These are phyloP conservation scores for Leptodirus hochenwartii DNA, from an alignment of 2,888 invertebrate species.

Conservation along the genomic window DNA sequence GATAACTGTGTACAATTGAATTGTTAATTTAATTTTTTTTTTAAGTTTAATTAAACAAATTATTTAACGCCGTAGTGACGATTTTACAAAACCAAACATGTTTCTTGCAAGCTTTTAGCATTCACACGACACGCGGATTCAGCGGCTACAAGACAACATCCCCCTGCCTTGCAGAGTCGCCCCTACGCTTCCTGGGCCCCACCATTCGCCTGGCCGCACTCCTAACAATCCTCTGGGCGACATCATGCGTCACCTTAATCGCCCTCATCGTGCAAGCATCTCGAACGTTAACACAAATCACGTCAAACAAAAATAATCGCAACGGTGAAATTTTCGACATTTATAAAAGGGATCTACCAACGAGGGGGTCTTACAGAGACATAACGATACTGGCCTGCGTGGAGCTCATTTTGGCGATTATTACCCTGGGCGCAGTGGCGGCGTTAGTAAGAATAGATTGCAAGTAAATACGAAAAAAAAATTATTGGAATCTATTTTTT, in stretches of 20 bases:
- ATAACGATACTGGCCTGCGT: slow-evolving; percentile 31
- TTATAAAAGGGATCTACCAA: slow-evolving; percentile 6
- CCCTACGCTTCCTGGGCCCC: slow-evolving; percentile 23
- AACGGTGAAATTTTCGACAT: slow-evolving; percentile 9
- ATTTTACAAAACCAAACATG: too few species aligned
- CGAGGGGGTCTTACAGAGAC: too few species aligned
- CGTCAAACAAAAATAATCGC: slow-evolving; percentile 4
- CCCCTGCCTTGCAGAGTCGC: slow-evolving; percentile 20
- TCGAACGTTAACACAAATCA: slow-evolving; percentile 25
- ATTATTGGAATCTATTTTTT: too few species aligned
- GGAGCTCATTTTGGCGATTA: slow-evolving; percentile 30
- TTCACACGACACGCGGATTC: slow-evolving; percentile 36
- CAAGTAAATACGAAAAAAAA: too few species aligned
- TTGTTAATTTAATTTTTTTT: too few species aligned
- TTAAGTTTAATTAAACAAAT: too few species aligned
- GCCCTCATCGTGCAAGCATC: slow-evolving; percentile 36
- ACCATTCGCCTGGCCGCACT: slow-evolving; percentile 22
- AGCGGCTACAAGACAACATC: slow-evolving; percentile 25
- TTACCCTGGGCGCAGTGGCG: slow-evolving; percentile 33
- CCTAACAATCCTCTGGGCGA: slow-evolving; percentile 32
- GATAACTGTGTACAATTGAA: too few species aligned
- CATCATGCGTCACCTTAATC: slow-evolving; percentile 33
- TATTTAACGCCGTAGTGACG: too few species aligned
- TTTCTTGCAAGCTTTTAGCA: slow-evolving; percentile 33
- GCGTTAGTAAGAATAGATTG: slow-evolving; percentile 36